Percentiles rank a stretch among this genome's conserved stretches.
Evolutionary conservation across 2,797 vertebrate species (phyloP).

Genomic region (Tenualosa thibaudeaui): DNA sequence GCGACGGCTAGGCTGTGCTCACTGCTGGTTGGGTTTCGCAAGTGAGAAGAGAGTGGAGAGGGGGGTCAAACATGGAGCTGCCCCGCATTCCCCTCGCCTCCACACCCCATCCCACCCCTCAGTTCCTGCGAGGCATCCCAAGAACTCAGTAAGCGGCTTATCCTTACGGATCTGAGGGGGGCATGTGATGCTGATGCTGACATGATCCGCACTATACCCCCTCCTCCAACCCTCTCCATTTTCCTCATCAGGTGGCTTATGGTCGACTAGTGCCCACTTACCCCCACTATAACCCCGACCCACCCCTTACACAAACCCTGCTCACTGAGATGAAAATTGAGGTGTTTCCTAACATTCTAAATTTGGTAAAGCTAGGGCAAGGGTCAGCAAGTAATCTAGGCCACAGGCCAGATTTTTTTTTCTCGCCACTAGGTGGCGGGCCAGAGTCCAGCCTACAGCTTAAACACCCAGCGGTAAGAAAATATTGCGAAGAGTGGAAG

Average conservation of each 20-base stretch:
- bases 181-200: conserved; percentile 77
- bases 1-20: not conserved
- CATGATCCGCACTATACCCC: conserved; percentile 62
- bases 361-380: not conserved
- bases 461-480: no score
- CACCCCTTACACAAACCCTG: not conserved
- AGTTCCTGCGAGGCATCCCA: conserved; percentile 67
- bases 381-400: no score
- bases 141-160: conserved; percentile 82
- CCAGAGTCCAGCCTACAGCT: no score
- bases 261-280: not conserved
- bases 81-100: not conserved
- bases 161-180: conserved; percentile 66
- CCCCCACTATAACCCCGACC: conserved; percentile 7
- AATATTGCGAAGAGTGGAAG: no score
- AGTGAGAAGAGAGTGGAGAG: not conserved
- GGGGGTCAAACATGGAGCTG: not conserved
- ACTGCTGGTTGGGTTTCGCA: not conserved
- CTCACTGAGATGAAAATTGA: not conserved
- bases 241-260: not conserved
- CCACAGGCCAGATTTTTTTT: no score
- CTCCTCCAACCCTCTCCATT: not conserved
- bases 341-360: not conserved
- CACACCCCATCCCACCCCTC: not conserved
- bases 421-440: no score